Evolutionary conservation across 2,888 invertebrate species (phyloP).

Genomic region (Pyrochroa serraticornis): DNA sequence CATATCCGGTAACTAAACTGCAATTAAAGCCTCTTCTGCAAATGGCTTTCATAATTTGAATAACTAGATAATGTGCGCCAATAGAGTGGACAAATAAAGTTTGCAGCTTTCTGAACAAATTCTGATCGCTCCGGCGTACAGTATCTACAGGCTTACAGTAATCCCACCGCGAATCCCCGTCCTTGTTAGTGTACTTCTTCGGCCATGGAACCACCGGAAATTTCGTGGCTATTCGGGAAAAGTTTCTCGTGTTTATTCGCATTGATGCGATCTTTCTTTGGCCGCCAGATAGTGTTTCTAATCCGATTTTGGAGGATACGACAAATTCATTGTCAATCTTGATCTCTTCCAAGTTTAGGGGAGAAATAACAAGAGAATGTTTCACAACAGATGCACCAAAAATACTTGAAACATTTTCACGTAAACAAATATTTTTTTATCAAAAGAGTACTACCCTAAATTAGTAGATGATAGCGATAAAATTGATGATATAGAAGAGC

Average conservation of each 20-base stretch:
- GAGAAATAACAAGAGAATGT: slow-evolving; percentile 46
- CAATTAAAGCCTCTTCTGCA: slow-evolving; percentile 34
- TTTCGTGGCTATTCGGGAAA: slow-evolving; percentile 25
- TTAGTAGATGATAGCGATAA: too few relatives aligned
- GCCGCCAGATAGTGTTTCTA: slow-evolving; percentile 35
- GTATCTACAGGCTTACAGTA: slow-evolving; percentile 44
- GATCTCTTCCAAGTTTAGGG: slow-evolving; percentile 43
- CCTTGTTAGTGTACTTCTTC: slow-evolving; percentile 42
- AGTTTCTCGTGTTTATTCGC: slow-evolving; percentile 12
- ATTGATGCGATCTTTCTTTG: slow-evolving; percentile 30
- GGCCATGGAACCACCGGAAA: slow-evolving; percentile 20
- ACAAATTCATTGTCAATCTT: slow-evolving; percentile 50
- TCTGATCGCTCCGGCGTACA: slow-evolving; percentile 18
- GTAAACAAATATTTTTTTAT: not conserved
- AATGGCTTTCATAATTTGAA: slow-evolving; percentile 34
- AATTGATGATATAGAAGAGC: not conserved
- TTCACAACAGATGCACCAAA: not conserved
- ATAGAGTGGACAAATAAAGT: too few relatives aligned
- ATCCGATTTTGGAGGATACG: slow-evolving; percentile 47
- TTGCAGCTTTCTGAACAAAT: too few relatives aligned
- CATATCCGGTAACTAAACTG: slow-evolving; percentile 40
- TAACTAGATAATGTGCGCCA: too few relatives aligned
- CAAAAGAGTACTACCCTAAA: too few relatives aligned
- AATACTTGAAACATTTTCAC: slow-evolving; percentile 1
- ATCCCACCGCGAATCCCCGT: slow-evolving; percentile 38